Percentiles rank a stretch among this genome's conserved stretches.
Evolutionary conservation across 2,888 invertebrate genomes (phyloP).

Genomic region (Latrodectus hesperus): DNA sequence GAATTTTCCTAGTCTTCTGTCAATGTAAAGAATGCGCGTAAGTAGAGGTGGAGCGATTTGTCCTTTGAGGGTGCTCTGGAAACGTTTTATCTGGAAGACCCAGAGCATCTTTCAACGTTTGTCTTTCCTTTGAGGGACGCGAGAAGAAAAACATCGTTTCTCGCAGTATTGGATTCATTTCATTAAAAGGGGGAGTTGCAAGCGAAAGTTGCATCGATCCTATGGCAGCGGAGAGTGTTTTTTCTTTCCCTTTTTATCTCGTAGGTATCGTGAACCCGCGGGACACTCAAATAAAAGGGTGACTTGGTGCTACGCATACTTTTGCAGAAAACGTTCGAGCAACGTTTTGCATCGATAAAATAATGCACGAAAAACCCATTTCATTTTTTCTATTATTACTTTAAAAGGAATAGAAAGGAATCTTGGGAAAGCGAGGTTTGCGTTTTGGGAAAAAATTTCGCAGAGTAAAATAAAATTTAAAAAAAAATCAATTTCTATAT

Average conservation of each 20-base stretch:
- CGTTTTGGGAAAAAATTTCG: background rate
- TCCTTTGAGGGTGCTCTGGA: background rate
- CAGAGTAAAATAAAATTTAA: background rate
- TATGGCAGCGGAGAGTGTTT: background rate
- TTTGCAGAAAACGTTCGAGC: background rate
- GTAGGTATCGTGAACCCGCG: background rate
- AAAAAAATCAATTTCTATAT: conserved; percentile 46
- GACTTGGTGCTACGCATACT: background rate
- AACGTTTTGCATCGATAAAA: background rate
- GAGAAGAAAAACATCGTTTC: background rate
- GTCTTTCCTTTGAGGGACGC: background rate
- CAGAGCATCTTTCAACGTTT: conserved; percentile 2
- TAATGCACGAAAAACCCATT: background rate
- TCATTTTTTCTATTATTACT: background rate
- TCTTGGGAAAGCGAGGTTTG: background rate
- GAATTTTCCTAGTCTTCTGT: conserved; percentile 18
- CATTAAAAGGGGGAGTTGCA: background rate
- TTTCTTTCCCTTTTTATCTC: background rate
- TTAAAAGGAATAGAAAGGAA: background rate
- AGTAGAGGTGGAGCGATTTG: background rate
- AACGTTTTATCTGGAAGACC: background rate
- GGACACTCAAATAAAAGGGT: background rate
- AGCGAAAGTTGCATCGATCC: background rate
- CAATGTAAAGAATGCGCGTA: conserved; percentile 29
- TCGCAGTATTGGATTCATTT: background rate